Base-by-base conservation (phyloP, 2,888 invertebrate genomes). In the Drosophila yooni region DNA sequence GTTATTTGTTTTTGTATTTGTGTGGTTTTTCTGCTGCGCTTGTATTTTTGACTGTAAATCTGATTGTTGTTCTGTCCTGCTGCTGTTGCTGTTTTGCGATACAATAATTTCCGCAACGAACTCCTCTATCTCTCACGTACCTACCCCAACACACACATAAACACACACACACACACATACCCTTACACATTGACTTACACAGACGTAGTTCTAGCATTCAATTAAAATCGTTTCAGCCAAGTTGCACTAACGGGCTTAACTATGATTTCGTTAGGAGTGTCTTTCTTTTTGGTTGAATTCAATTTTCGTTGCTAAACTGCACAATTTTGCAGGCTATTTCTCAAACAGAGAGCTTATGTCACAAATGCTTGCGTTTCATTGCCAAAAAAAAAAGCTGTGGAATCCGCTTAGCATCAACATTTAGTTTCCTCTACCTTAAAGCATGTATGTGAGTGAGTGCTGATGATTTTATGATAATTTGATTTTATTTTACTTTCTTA, bases 21-120 rank as follows among this genome's bases (percentile, higher is more conserved):
- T 68, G 21, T 2, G 2, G 25, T 13, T 34, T 34, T 68, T 62
- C 52, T 50, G 65, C 50, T 66, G 43, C 61, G 53, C 34, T 48
- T 51, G 76, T 66, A 64, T 40, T 65, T 84, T 58, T 61, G 51
- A 68, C 38, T 69, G 70, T 61, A 75, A 79, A 79, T 82, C 66
- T 70, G 70, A 73, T 57, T 68, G 63, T 68, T 53, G n/a, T 48
- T 48, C 51, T 71, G 59, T 48, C 61, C 40, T 67, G 57, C 53
- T 67, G 31, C 58, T 64, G 67, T 74, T 81, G 62, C 25, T 46
- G 59, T 56, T 74, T 67, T 83, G 33, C 57, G 63, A 71, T 63
- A 69, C 83, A 68, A 66, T 33, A 43, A 50, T 70, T 59, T 25
- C 64, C 59, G 38, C 52, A 52, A 36, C 31, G 34, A 21, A 2